Conservation (phyloP, 2,797 vertebrate genomes). For the Lagodon rhomboides region DNA sequence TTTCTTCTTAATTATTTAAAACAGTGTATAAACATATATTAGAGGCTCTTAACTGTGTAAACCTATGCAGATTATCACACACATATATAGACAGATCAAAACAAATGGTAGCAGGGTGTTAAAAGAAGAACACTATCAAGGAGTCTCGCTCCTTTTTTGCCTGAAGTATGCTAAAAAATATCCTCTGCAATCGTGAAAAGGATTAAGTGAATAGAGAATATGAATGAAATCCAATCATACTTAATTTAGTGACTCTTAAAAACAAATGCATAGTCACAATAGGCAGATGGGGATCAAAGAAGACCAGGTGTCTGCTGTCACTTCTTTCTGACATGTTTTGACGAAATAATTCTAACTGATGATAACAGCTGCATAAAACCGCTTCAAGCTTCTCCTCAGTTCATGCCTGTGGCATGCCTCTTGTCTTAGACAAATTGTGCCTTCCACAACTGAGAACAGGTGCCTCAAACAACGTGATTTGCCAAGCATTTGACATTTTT, state of each 20-base stretch:
- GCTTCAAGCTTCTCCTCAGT: constrained; percentile 31
- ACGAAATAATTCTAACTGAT: constrained; percentile 56
- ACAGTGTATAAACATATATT: not conserved
- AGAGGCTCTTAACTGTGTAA: not conserved
- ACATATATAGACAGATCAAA: not conserved
- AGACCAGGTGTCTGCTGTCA: constrained; percentile 54
- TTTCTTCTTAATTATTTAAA: constrained; percentile 1
- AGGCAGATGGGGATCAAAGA: constrained; percentile 21
- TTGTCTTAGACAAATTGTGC: constrained; percentile 59
- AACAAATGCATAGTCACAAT: not conserved
- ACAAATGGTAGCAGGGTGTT: not conserved
- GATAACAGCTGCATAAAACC: constrained; percentile 55
- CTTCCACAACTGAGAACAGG: constrained; percentile 54
- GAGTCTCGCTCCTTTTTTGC: constrained; percentile 1
- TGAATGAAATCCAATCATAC: constrained; percentile 5
- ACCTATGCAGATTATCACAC: not conserved
- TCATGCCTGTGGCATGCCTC: constrained; percentile 46
- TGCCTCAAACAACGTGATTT: constrained; percentile 46
- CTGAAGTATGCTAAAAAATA: not conserved
- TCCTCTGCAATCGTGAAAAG: constrained; percentile 6
- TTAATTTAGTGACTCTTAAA: not conserved
- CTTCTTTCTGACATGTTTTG: constrained; percentile 44
- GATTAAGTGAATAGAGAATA: not conserved
- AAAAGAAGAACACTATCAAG: not conserved
- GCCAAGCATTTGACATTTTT: constrained; percentile 49